Evolutionary conservation across 2,888 invertebrate genomes (phyloP).

Genomic region (Cynaeus angustus): DNA sequence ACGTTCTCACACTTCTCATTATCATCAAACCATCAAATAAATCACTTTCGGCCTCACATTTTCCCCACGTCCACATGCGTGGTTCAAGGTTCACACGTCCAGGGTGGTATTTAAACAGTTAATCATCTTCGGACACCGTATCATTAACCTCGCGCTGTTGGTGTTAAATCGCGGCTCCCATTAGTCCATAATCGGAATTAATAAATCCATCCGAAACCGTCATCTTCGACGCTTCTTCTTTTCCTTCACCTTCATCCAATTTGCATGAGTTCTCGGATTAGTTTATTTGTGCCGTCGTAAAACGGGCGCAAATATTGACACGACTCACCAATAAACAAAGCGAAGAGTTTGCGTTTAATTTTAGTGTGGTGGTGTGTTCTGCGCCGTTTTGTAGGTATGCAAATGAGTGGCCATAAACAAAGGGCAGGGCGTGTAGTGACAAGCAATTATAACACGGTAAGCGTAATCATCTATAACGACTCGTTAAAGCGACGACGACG

Average conservation of each 20-base stretch:
- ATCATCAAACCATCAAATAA: slow-evolving; percentile 30
- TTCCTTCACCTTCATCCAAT: slow-evolving; percentile 30
- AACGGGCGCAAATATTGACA: slow-evolving; percentile 59
- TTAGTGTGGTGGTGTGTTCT: slow-evolving; percentile 52
- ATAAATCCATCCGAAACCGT: slow-evolving; percentile 20
- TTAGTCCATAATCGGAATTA: slow-evolving; percentile 25
- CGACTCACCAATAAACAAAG: slow-evolving; percentile 59
- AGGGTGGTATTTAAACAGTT: slow-evolving; percentile 44
- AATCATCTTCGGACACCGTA: slow-evolving; percentile 40
- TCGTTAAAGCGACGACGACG: slow-evolving; percentile 42
- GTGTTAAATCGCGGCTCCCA: slow-evolving; percentile 26
- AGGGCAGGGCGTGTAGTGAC: slow-evolving; percentile 65
- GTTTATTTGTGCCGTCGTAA: slow-evolving; percentile 43
- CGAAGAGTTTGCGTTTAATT: slow-evolving; percentile 59
- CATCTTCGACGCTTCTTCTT: slow-evolving; percentile 13
- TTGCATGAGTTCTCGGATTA: slow-evolving; percentile 46
- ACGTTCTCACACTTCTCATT: slow-evolving; percentile 38
- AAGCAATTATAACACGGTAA: slow-evolving; percentile 65
- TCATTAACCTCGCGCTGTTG: slow-evolving; percentile 22
- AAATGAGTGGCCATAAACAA: slow-evolving; percentile 66
- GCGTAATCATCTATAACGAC: slow-evolving; percentile 52
- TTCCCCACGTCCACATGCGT: slow-evolving; percentile 6
- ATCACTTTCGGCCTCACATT: slow-evolving; percentile 28
- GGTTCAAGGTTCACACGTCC: slow-evolving; percentile 38
- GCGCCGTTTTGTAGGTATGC: slow-evolving; percentile 56